Evolutionary conservation across 2,888 invertebrate species (phyloP), one percentile per base, ranked within the genome.

Genomic region (Ormyrus pomaceus): DNA sequence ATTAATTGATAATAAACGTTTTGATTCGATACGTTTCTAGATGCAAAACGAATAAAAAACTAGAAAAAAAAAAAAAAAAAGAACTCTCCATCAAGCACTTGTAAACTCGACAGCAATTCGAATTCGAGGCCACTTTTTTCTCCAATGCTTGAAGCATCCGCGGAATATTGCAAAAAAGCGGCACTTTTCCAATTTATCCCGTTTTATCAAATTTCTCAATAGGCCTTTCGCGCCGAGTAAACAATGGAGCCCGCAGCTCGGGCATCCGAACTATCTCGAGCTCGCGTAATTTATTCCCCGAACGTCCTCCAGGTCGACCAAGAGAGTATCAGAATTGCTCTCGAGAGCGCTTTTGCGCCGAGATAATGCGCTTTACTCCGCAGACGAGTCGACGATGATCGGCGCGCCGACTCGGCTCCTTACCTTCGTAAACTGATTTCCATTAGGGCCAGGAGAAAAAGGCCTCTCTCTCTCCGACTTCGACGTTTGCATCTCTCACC

Each of bases 211-310:
- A 71, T 61, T 61, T 71, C 11, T 59, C 61, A 8, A 9, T 53
- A 34, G 4, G 9, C 48, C 64, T 10, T 34, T 19, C 13, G 11
- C 76, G 55, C 10, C 68, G 55, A 61, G 76, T 69, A 69, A 76
- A 76, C 76, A 61, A 55, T 50, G 55, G 34, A 59, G 7, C 51
- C 51, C 3, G 50, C 62, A n/a, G 13, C 72, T n/a, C 13, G 48
- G 64, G 62, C 50, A 70, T 70, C 70, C 70, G 56, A 77, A 77
- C 70, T 77, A 77, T 56, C 70, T n/a, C 59, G 2, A 34, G 45
- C 58, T 10, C 51, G 55, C 55, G 70, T 56, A 77, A 64, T 77
- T 77, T 70, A 77, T 77, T 77, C 50, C 34, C 64, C 13, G 56
- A 77, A 51, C 51, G 70, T 64, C 48, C 45, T 76, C 64, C 19